phyloP scores from a whole-genome alignment of 2,888 invertebrate species.

The Campoplex capitator region DNA sequence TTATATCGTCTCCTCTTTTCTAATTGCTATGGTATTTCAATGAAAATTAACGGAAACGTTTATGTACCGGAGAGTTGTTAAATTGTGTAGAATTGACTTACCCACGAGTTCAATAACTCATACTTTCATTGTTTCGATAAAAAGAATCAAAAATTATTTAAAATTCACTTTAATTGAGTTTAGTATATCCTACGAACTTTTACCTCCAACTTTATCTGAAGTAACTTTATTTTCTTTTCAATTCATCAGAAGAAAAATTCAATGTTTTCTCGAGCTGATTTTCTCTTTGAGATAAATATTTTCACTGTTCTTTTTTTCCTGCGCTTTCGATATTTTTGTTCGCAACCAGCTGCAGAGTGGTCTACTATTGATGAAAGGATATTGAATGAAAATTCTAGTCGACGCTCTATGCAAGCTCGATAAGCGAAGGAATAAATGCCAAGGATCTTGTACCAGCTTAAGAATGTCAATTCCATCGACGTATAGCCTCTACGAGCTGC shows the following conservation, averaged over 20 bases:
- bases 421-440: slow-evolving; percentile 4
- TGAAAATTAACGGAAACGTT: slow-evolving; percentile 1
- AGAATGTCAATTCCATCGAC: slow-evolving; percentile 37
- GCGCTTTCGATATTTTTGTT: background rate
- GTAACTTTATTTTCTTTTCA: too few relatives aligned
- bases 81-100: background rate
- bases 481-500: background rate
- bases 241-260: too few relatives aligned
- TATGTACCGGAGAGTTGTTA: background rate
- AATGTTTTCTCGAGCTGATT: too few relatives aligned
- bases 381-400: background rate
- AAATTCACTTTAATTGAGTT: background rate
- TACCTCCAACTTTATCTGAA: too few relatives aligned
- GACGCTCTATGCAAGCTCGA: background rate
- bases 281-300: too few relatives aligned
- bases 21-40: slow-evolving; percentile 1
- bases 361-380: background rate
- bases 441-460: background rate
- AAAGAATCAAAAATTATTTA: background rate
- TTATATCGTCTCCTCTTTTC: slow-evolving; percentile 4
- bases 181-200: too few relatives aligned
- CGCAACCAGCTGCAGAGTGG: too few relatives aligned
- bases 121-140: background rate
- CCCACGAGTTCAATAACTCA: background rate
- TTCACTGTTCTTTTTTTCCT: background rate